phyloP scores from a whole-genome alignment of 2,113 vertebrate species.

The Callospermophilus lateralis region DNA sequence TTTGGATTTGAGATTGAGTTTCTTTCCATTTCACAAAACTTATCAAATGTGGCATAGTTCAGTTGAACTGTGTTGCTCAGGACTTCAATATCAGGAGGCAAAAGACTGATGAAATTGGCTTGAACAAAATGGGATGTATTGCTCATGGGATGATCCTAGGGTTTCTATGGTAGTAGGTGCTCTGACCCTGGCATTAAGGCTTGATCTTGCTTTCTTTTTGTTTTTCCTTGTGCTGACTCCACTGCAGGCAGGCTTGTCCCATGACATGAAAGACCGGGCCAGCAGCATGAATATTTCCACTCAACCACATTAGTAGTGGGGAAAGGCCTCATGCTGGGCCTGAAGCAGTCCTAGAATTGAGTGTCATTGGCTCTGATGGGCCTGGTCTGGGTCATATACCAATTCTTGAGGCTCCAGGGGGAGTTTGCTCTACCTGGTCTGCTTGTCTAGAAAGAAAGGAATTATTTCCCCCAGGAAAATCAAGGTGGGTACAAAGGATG shows the following conservation, averaged over 20 bases:
- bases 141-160: not conserved
- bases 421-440: not conserved
- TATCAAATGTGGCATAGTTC: not conserved
- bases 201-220: not conserved
- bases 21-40: not conserved
- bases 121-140: not conserved
- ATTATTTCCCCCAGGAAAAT: slow-evolving; percentile 17
- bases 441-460: not conserved
- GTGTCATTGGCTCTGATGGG: not conserved
- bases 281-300: not conserved
- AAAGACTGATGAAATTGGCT: not conserved
- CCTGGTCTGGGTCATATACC: not conserved
- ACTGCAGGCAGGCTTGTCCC: not conserved
- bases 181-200: not conserved
- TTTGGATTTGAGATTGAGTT: not conserved
- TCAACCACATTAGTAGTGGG: not conserved
- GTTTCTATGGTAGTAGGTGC: not conserved
- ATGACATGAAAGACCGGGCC: not conserved
- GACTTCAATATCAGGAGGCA: not conserved
- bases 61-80: not conserved
- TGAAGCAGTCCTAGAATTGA: not conserved
- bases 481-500: not conserved
- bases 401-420: not conserved
- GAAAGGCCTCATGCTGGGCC: not conserved
- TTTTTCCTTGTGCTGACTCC: not conserved